Conservation (phyloP, 2,888 invertebrate species). For the Amblyjoppa fuscipennis region DNA sequence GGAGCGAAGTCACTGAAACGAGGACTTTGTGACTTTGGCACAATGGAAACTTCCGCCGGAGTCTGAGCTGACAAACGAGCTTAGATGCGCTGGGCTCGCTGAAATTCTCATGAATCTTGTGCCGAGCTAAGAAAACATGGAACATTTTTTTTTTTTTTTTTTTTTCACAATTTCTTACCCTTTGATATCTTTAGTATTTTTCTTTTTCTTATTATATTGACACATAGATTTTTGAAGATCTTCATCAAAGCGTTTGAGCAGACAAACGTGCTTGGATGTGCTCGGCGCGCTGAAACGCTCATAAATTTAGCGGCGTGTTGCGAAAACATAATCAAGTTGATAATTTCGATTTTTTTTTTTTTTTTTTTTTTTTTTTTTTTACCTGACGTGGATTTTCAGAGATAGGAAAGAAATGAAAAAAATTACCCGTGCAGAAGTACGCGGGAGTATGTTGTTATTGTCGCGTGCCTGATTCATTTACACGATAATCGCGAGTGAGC, state of each 20-base stretch:
- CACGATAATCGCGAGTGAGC: slow-evolving; percentile 65
- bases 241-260: not conserved
- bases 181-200: not conserved
- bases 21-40: slow-evolving; percentile 40
- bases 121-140: not conserved
- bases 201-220: too few species aligned
- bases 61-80: slow-evolving; percentile 12
- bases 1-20: slow-evolving; percentile 47
- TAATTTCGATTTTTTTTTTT: not conserved
- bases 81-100: not conserved
- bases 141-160: not conserved
- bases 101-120: not conserved
- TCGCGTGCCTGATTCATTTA: slow-evolving; percentile 72
- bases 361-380: not conserved
- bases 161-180: not conserved
- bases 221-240: too few species aligned
- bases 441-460: not conserved
- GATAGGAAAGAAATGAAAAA: slow-evolving; percentile 45
- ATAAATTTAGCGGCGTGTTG: too few species aligned
- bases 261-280: too few species aligned
- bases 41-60: slow-evolving; percentile 40
- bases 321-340: not conserved
- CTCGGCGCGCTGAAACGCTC: too few species aligned
- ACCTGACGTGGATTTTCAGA: slow-evolving; percentile 11
- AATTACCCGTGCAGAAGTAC: slow-evolving; percentile 8